Base-by-base conservation (phyloP, 1,140 invertebrate genomes). In the Paraescarpia echinospica region DNA sequence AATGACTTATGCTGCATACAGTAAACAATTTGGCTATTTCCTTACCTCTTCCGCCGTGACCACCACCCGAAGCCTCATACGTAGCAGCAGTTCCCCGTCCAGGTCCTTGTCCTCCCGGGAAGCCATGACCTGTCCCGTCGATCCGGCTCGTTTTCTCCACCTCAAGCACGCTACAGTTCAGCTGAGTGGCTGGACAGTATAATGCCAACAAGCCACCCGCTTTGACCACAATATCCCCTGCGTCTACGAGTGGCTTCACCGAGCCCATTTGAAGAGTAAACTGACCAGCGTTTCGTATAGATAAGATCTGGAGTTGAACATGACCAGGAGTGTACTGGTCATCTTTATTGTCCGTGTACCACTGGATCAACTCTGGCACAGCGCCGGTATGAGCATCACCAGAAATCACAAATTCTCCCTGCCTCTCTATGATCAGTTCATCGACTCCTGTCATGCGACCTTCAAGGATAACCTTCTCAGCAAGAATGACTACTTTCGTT, bases 401-500 rank as follows among this genome's bases (percentile, higher is more conserved):
- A 34, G 91, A 91, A 27, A 94, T 77, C 77, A 94, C 91, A 34
- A 95, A 93, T 92, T 94, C 93, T 51, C 94, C 93, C 31, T 93
- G 91, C 89, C 94, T 92, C 93, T 95, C 94, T 41, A 95, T 92
- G 5, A 94, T 93, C 12, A 95, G 91, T 22, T 94, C 91, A 89
- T 95, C 94, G 27, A 94, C 93, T 22, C 95, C 95, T 90, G 94
- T 94, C 91, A 95, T 89, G 48, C 93, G 91, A 33, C 95, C 95
- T 33, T 93, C 94, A 35, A 95, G 91, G n/a, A 95, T 93, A 6
- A 93, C 93, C 88, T 93, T 94, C 89, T 95, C 94, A 35, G 94
- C 89, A 33, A 93, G 92, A 59, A 92, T 35, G 89, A 94, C 91
- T 51, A 94, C 93, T 34, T 93, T 93, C 34, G 94, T 94, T 33